A percentile compares a stretch with the other conserved stretches of the same genome.
Evolutionary conservation across 2,113 vertebrate species (phyloP).

Genomic region (Dinomys branickii): DNA sequence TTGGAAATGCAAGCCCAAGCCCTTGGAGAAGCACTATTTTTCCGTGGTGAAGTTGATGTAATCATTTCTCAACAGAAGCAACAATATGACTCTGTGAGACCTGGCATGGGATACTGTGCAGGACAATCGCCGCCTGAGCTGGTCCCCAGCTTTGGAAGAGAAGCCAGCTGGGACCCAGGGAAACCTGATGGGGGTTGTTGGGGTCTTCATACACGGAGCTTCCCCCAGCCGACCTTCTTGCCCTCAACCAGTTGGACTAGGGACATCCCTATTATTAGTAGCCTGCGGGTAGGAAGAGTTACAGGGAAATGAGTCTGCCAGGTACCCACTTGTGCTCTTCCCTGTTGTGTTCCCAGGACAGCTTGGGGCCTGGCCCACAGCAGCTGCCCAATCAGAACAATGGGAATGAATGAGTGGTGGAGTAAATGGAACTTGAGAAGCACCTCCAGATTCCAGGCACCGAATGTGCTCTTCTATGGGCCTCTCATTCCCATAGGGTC

Average conservation of each 20-base stretch:
- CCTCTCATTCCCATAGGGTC: neutral
- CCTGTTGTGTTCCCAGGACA: neutral
- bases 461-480: neutral
- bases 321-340: neutral
- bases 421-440: neutral
- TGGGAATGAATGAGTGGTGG: neutral
- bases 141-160: neutral
- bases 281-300: neutral
- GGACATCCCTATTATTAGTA: neutral
- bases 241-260: neutral
- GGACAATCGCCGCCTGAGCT: too few species aligned
- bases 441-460: neutral
- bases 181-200: neutral
- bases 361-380: too few species aligned
- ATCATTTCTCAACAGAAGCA: neutral
- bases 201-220: neutral
- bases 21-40: neutral
- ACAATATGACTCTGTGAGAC: rapidly evolving
- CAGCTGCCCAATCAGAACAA: neutral
- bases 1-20: neutral
- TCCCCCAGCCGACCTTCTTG: neutral
- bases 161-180: neutral
- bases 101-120: rapidly evolving
- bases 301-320: neutral
- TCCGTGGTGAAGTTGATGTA: neutral